Conservation (phyloP, 2,797 vertebrate species). For the Eidolon dupreanum region DNA sequence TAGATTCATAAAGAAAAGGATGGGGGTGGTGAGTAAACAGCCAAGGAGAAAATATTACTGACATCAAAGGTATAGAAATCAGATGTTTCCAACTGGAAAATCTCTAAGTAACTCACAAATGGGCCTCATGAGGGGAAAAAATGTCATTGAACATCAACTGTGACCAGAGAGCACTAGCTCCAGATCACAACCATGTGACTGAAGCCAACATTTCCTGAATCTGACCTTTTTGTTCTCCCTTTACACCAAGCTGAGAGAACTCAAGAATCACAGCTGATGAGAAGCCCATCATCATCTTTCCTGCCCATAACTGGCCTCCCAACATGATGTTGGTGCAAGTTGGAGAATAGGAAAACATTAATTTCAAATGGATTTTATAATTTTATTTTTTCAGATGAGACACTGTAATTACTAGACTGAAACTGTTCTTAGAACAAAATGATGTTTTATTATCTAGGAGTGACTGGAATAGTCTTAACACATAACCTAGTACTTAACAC, state of each 20-base stretch:
- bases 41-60: not conserved
- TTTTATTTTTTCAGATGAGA: not conserved
- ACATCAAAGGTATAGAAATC: not conserved
- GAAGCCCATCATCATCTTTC: not conserved
- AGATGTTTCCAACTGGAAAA: not conserved
- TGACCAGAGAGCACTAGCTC: not conserved
- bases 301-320: not conserved
- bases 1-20: not conserved
- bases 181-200: not conserved
- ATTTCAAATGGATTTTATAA: not conserved
- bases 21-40: not conserved
- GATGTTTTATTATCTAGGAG: not conserved
- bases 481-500: not conserved
- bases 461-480: not conserved
- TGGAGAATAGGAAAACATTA: not conserved
- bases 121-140: not conserved
- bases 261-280: not conserved
- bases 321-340: not conserved
- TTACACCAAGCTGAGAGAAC: rapidly evolving
- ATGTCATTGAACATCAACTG: not conserved
- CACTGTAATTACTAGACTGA: not conserved
- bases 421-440: not conserved
- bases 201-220: not conserved
- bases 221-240: not conserved
- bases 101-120: not conserved